Percentiles rank a stretch among this genome's conserved stretches.
Evolutionary conservation across 1,140 invertebrate species (phyloP).

Genomic region (Macrobrachium nipponense): DNA sequence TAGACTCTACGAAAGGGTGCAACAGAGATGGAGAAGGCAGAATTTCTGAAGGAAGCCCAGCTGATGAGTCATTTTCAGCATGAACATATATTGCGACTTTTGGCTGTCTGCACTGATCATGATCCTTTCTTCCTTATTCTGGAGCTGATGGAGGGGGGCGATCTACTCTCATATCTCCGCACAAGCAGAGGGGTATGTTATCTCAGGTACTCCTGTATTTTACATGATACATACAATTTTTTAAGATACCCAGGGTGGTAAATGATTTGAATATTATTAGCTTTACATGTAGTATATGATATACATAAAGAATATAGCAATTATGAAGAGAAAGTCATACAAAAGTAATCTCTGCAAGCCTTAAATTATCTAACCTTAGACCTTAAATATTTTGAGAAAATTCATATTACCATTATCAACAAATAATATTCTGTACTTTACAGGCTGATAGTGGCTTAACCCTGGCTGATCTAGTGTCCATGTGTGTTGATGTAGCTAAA

Average conservation of each 20-base stretch:
- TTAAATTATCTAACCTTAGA: no score
- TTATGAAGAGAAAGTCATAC: no score
- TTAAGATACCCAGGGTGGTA: no score
- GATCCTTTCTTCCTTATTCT: constrained; percentile 93
- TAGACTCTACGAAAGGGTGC: constrained; percentile 93
- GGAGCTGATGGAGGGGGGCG: constrained; percentile 97
- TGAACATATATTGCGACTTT: constrained; percentile 90
- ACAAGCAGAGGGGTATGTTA: constrained; percentile 74
- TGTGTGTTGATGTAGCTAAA: constrained; percentile 94
- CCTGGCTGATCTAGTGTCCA: constrained; percentile 85
- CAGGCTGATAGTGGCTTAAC: constrained; percentile 71
- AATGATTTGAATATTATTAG: no score
- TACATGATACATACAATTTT: no score
- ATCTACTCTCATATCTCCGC: constrained; percentile 89
- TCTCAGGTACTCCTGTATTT: no score
- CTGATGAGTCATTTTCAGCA: constrained; percentile 98
- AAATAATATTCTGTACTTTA: background rate
- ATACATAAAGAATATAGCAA: no score
- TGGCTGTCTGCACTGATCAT: constrained; percentile 94
- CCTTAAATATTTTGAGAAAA: no score
- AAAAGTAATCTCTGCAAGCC: no score
- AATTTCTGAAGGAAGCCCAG: constrained; percentile 96
- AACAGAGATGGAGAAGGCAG: constrained; percentile 88
- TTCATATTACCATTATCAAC: no score
- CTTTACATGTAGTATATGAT: no score